phyloP scores from a whole-genome alignment of 2,888 invertebrate genomes.

The Onthophagus sagittarius region DNA sequence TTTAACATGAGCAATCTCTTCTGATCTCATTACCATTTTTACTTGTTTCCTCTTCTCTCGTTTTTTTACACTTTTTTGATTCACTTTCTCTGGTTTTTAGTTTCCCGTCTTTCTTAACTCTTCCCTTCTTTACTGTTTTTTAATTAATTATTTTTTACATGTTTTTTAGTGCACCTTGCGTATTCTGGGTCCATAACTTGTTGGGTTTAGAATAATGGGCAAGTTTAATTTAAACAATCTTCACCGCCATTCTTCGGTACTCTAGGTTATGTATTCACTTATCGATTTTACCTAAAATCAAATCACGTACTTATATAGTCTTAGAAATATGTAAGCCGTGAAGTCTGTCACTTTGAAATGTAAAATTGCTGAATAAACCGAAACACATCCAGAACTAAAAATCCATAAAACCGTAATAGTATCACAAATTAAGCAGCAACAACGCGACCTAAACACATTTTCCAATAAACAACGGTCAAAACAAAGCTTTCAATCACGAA shows the following conservation, averaged over 20 bases:
- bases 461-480: neutral
- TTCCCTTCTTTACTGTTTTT: neutral
- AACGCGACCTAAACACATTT: neutral
- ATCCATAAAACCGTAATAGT: neutral
- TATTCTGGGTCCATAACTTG: neutral
- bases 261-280: too few species aligned
- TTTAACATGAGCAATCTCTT: neutral
- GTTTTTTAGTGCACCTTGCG: neutral
- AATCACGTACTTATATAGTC: too few species aligned
- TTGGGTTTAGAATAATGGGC: too few species aligned
- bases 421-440: neutral
- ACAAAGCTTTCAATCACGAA: neutral
- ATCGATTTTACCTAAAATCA: too few species aligned
- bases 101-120: conserved; percentile 16
- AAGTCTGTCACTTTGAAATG: too few species aligned
- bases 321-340: too few species aligned
- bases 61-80: neutral
- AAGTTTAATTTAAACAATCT: too few species aligned
- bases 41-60: neutral
- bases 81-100: neutral
- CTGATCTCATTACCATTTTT: neutral
- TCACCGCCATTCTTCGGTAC: too few species aligned
- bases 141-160: neutral
- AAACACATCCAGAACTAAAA: too few species aligned
- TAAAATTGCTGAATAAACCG: too few species aligned